These are phyloP conservation scores for Drosophila pachea DNA, from an alignment of 1,140 invertebrate genomes.

Conservation along the genomic window DNA sequence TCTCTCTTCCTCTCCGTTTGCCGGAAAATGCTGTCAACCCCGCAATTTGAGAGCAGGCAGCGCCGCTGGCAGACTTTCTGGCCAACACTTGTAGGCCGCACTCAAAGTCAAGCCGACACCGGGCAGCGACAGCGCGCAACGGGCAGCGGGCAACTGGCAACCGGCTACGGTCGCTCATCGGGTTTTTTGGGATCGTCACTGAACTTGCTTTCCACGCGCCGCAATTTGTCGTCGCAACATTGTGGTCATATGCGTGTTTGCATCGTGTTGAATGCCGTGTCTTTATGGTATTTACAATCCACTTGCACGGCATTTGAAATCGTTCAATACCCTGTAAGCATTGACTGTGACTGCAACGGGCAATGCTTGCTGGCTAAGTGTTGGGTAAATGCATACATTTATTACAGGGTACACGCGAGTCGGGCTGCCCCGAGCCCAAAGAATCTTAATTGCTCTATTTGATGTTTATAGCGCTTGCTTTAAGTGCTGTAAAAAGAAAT, in stretches of 20 bases:
- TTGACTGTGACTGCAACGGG: too few relatives aligned
- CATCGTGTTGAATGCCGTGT: conserved; percentile 6
- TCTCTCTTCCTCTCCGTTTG: conserved; percentile 23
- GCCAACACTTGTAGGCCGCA: conserved; percentile 9
- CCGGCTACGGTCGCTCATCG: neutral
- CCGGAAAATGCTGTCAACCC: conserved; percentile 83
- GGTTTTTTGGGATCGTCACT: conserved; percentile 14
- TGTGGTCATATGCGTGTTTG: conserved; percentile 14
- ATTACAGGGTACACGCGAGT: neutral
- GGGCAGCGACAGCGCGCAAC: too few relatives aligned
- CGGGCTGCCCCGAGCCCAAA: neutral
- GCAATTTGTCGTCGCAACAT: conserved; percentile 18
- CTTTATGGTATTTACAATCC: conserved; percentile 3
- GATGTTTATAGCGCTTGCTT: neutral
- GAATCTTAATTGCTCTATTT: neutral
- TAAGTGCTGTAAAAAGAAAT: conserved; percentile 3
- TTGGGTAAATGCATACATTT: neutral
- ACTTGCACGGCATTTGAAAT: conserved; percentile 7
- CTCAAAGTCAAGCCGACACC: neutral
- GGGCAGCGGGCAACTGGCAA: neutral
- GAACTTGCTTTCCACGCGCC: conserved; percentile 34
- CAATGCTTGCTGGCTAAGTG: too few relatives aligned
- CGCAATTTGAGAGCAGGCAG: conserved; percentile 57
- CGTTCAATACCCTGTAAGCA: conserved; percentile 1
- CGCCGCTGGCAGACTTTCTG: neutral